phyloP scores from a whole-genome alignment of 2,888 invertebrate species.

The Cerastis leucographa region DNA sequence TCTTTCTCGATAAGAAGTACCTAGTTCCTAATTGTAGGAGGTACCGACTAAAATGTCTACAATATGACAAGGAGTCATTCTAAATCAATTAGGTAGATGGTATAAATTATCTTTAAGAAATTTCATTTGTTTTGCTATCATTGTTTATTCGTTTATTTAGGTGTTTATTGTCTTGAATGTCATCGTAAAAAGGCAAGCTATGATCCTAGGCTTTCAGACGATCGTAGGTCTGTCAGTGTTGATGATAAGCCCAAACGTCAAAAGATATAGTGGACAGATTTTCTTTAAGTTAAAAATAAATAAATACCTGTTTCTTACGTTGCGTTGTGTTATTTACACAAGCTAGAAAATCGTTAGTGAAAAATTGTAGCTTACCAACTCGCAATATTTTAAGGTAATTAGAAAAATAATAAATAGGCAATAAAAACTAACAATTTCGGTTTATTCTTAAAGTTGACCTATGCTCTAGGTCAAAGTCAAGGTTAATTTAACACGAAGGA shows the following conservation, averaged over 20 bases:
- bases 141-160: constrained; percentile 1
- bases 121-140: neutral
- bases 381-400: constrained; percentile 4
- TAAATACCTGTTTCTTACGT: too few relatives aligned
- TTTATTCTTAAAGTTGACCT: constrained; percentile 13
- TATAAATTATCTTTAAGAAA: constrained; percentile 7
- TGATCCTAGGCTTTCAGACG: too few relatives aligned
- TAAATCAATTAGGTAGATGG: constrained; percentile 2
- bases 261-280: too few relatives aligned
- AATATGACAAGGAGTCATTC: constrained; percentile 10
- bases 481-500: constrained; percentile 17
- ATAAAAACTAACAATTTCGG: constrained; percentile 34
- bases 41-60: neutral
- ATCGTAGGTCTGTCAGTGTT: too few relatives aligned
- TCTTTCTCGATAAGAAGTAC: constrained; percentile 10
- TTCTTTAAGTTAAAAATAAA: too few relatives aligned
- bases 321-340: too few relatives aligned
- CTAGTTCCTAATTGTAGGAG: neutral
- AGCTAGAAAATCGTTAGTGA: too few relatives aligned
- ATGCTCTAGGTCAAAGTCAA: constrained; percentile 29
- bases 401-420: constrained; percentile 24
- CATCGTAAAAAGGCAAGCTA: neutral
- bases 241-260: too few relatives aligned
- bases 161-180: neutral
- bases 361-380: too few relatives aligned